Evolutionary conservation across 1,140 invertebrate species (phyloP).

Genomic region (Augochlora pura): DNA sequence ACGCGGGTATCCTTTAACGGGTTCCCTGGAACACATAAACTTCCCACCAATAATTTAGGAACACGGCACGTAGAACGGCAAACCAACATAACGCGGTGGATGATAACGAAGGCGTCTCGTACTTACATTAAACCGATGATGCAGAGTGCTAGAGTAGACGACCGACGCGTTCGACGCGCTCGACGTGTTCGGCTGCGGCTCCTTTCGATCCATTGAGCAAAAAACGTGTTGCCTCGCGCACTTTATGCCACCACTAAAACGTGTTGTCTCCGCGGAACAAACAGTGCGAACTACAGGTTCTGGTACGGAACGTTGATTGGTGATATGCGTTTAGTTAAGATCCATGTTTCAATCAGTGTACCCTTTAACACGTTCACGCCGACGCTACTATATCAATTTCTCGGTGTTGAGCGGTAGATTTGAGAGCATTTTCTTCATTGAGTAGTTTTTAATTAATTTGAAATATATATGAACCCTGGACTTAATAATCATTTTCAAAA

Average conservation of each 20-base stretch:
- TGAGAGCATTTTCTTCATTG: no score
- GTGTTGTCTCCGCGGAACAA: background rate
- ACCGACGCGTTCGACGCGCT: conserved; percentile 52
- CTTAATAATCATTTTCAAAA: no score
- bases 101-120: background rate
- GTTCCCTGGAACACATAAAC: no score
- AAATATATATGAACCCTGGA: no score
- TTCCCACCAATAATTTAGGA: background rate
- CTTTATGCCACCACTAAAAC: conserved; percentile 8
- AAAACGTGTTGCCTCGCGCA: background rate
- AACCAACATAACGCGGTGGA: background rate
- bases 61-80: background rate
- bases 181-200: conserved; percentile 38
- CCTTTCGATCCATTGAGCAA: conserved; percentile 56
- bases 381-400: no score
- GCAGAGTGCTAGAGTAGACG: conserved; percentile 62
- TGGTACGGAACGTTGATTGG: no score
- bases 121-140: conserved; percentile 72
- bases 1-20: no score
- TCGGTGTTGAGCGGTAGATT: no score
- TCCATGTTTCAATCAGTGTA: no score
- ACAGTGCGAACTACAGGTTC: background rate
- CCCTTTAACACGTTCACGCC: no score
- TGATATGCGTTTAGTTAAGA: no score
- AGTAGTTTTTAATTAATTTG: no score